Conservation (phyloP, 2,888 invertebrate species). For the Bruchidius siliquastri region DNA sequence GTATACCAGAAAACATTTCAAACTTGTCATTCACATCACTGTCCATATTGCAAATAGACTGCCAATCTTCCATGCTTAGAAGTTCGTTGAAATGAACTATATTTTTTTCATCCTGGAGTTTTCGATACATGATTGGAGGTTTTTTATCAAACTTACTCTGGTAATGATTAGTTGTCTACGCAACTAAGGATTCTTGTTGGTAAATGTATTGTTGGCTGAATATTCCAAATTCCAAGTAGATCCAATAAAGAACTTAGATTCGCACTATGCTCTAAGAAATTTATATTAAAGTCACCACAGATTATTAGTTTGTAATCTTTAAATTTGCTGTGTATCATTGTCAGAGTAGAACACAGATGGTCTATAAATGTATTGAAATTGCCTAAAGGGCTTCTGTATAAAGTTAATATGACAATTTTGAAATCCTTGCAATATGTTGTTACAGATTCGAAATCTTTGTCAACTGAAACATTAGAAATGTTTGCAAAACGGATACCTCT, state of each 20-base stretch:
- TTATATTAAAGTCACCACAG: not conserved
- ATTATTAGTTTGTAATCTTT: not conserved
- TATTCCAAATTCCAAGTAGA: not conserved
- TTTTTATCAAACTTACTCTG: not conserved
- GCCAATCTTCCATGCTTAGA: not conserved
- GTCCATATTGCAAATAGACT: not conserved
- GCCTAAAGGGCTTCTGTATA: too few relatives aligned
- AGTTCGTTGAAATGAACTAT: not conserved
- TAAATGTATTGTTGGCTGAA: not conserved
- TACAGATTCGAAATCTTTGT: not conserved
- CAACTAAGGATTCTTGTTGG: not conserved
- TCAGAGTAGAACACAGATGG: too few relatives aligned
- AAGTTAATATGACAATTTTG: too few relatives aligned
- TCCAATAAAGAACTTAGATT: not conserved
- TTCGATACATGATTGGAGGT: not conserved
- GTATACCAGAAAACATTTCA: too few relatives aligned
- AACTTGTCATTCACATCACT: not conserved
- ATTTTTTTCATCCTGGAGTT: not conserved
- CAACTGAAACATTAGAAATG: not conserved
- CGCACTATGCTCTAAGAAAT: not conserved
- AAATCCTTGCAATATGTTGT: not conserved
- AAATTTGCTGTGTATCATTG: not conserved
- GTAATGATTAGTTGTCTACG: not conserved
- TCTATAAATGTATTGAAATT: too few relatives aligned
- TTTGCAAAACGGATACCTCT: not conserved